Conservation (phyloP, 2,888 invertebrate species). For the Spisula subtruncata region DNA sequence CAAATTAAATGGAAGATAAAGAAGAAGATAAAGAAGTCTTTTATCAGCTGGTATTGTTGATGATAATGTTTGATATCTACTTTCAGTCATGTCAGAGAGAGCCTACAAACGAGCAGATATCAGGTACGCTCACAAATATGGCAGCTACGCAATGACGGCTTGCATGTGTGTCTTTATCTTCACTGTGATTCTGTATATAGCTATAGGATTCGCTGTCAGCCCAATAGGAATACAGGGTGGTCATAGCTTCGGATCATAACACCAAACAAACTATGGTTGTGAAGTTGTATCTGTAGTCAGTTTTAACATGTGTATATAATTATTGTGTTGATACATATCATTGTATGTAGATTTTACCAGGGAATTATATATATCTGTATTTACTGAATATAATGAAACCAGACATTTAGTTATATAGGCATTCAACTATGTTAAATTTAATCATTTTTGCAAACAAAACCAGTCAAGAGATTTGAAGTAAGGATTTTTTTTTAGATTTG, state of each 20-base stretch:
- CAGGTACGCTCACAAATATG: constrained; percentile 81
- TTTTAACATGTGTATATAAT: background rate
- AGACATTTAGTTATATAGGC: no score
- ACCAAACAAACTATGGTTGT: no score
- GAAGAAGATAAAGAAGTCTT: no score
- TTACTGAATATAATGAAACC: no score
- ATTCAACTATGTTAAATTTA: no score
- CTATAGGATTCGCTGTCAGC: constrained; percentile 82
- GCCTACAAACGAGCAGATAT: constrained; percentile 80
- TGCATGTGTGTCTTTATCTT: constrained; percentile 80
- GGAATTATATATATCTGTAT: background rate
- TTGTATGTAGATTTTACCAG: constrained; percentile 6
- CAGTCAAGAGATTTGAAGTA: no score
- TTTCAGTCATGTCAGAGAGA: constrained; percentile 80
- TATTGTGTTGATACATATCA: constrained; percentile 1
- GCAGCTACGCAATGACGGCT: constrained; percentile 80
- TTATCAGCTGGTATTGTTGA: no score
- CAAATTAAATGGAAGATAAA: no score
- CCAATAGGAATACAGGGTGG: constrained; percentile 74
- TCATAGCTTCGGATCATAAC: constrained; percentile 40
- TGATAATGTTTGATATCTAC: background rate
- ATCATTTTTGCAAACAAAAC: no score
- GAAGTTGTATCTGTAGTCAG: background rate
- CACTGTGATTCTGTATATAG: constrained; percentile 77
- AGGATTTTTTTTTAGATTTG: no score